Base-by-base conservation (phyloP, 2,888 invertebrate genomes). In the Agriopis marginaria region DNA sequence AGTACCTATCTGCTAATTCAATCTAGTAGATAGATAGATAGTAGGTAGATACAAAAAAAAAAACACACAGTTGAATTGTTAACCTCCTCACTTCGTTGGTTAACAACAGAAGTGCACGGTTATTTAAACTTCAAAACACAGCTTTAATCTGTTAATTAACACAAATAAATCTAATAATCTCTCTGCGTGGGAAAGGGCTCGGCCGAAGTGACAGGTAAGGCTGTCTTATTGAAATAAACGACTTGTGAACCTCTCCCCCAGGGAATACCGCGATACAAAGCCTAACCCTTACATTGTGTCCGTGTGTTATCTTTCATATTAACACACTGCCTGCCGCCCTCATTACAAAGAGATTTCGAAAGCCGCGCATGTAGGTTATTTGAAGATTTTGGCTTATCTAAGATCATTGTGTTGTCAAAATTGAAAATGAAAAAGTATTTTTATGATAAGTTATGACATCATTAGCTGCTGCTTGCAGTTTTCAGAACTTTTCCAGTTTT, bases 151-250 rank as follows among this genome's bases (percentile, higher is more conserved):
- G 55, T 66, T 70, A 70, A 70, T 70, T 70, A 59, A 59, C 66
- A 73, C 82, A 86, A 88, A 86, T 85, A 84, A 84, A 82, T 83
- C 76, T 80, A 83, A 84, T 86, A 86, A 86, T 78, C 82, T 73
- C 75, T 63, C 74, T 71, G 68, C 76, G 68, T 75, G 77, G 81
- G 78, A 84, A 82, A 78, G 80, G 83, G 84, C 82, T 81, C 82
- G 82, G 82, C n/a, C 40, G 42, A 63, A 62, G 47, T 66, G 70
- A 78, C 84, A 85, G 84, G 85, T 85, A 83, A 82, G 82, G 81
- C 78, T 79, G 81, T 85, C 80, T 86, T 86, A 87, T 87, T 86
- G 87, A 86, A 85, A 87, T 83, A 85, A 87, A 86, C 79, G 86
- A 86, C 86, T 85, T 79, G 82, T 81, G 82, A 82, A 32, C 81